Percentiles rank a stretch among this genome's conserved stretches.
Conservation (phyloP, 37 sponge, comb jelly and placozoan genomes). For the Bolinopsis microptera region DNA sequence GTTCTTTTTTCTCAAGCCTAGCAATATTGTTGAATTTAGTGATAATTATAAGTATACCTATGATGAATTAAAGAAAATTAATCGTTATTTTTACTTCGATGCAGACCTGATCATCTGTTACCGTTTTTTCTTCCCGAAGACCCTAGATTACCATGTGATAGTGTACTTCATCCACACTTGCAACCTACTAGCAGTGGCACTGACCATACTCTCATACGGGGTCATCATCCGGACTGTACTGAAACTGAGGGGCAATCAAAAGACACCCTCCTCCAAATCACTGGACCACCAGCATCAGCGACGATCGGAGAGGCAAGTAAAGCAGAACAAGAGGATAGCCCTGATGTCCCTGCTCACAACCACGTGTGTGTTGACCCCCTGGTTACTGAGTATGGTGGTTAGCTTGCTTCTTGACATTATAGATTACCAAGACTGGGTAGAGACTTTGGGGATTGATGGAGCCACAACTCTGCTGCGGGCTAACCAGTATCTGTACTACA, state of each 20-base stretch:
- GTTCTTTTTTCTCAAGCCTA: constrained; percentile 32
- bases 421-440: background rate
- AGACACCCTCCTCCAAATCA: background rate
- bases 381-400: background rate
- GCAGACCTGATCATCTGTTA: background rate
- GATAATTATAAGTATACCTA: background rate
- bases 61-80: no score
- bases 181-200: background rate
- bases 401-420: background rate
- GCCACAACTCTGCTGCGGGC: background rate
- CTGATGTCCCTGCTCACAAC: constrained; percentile 11
- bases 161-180: background rate
- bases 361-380: background rate
- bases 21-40: background rate
- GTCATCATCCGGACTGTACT: background rate
- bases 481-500: background rate
- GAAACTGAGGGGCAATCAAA: background rate
- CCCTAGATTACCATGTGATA: background rate
- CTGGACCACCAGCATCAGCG: background rate
- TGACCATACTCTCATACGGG: background rate
- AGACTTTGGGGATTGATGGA: background rate
- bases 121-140: background rate
- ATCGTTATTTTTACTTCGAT: no score
- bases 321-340: constrained; percentile 39
- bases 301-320: background rate